Evolutionary conservation across 2,888 invertebrate genomes (phyloP).

Genomic region (Theodoxus fluviatilis): DNA sequence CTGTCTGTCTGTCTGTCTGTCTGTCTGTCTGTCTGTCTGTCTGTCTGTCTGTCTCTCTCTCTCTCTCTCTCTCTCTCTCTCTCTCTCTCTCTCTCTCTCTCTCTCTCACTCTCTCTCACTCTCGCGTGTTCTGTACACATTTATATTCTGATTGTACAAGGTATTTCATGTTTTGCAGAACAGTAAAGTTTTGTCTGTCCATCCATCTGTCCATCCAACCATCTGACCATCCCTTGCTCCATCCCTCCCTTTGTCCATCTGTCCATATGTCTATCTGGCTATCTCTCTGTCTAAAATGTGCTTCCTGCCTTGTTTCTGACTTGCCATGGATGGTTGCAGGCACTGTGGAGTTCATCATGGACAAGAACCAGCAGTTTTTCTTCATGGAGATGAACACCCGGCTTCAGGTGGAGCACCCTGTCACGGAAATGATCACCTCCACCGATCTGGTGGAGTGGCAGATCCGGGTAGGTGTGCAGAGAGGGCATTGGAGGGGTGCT

Average conservation of each 20-base stretch:
- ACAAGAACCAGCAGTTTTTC: conserved; percentile 86
- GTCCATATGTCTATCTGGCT: too few relatives aligned
- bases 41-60: too few relatives aligned
- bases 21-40: too few relatives aligned
- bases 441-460: conserved; percentile 99
- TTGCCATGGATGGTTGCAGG: conserved; percentile 72
- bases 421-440: conserved; percentile 97
- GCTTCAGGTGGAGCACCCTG: conserved; percentile 67
- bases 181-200: neutral
- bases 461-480: conserved; percentile 60
- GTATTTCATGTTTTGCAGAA: neutral
- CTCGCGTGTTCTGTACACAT: too few relatives aligned
- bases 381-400: conserved; percentile 99
- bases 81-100: too few relatives aligned
- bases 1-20: too few relatives aligned
- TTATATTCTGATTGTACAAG: neutral
- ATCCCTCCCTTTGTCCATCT: too few relatives aligned
- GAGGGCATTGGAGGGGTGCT: too few relatives aligned
- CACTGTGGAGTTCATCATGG: conserved; percentile 97
- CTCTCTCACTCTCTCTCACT: too few relatives aligned
- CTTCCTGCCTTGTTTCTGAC: neutral
- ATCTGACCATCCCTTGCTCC: neutral
- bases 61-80: too few relatives aligned
- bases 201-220: neutral
- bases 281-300: neutral